Evolutionary conservation across 2,888 invertebrate genomes (phyloP).

Genomic region (Malthinus seriepunctatus): DNA sequence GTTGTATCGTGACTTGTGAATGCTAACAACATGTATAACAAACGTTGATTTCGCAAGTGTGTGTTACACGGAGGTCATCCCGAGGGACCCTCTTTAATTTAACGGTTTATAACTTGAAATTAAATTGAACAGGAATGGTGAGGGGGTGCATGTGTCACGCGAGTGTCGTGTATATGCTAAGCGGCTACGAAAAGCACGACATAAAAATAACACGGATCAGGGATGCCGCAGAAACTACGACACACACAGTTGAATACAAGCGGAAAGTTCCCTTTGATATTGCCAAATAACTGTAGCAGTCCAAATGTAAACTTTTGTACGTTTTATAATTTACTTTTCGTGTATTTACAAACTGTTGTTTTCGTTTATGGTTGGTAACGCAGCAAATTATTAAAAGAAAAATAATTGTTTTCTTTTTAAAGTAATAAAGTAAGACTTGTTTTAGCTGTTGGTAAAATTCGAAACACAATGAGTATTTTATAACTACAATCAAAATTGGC

Average conservation of each 20-base stretch:
- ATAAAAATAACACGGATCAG: constrained; percentile 34
- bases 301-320: constrained; percentile 11
- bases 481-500: constrained; percentile 23
- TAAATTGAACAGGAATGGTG: constrained; percentile 46
- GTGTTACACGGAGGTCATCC: constrained; percentile 42
- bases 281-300: constrained; percentile 15
- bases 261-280: constrained; percentile 19
- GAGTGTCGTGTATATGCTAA: constrained; percentile 50
- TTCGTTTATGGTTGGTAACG: constrained; percentile 11
- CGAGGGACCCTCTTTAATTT: constrained; percentile 52
- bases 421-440: background rate
- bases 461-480: constrained; percentile 13
- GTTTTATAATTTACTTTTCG: constrained; percentile 18
- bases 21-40: constrained; percentile 31
- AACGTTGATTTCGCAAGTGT: constrained; percentile 43
- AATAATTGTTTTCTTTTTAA: constrained; percentile 1
- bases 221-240: constrained; percentile 25
- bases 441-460: background rate
- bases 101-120: constrained; percentile 55
- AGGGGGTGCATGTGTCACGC: constrained; percentile 41
- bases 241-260: constrained; percentile 21
- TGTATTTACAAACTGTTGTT: constrained; percentile 3
- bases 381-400: background rate
- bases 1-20: constrained; percentile 39
- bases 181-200: constrained; percentile 36